phyloP scores from a whole-genome alignment of 1,140 invertebrate genomes.

The Oscheius sp. region DNA sequence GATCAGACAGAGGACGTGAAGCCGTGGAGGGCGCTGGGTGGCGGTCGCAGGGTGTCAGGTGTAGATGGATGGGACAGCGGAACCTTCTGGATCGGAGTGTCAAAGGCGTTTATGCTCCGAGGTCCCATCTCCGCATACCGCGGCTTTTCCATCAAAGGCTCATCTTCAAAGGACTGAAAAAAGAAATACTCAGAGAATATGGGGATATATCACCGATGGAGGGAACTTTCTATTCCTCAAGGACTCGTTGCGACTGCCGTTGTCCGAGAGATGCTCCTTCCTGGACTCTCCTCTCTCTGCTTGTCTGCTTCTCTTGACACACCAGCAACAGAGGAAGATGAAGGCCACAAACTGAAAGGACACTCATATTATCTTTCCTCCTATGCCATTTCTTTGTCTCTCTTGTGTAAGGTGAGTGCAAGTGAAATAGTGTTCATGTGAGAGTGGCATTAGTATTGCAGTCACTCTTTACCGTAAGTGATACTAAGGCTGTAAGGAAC shows the following conservation, averaged over 20 bases:
- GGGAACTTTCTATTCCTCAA: conserved; percentile 13
- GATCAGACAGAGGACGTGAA: conserved; percentile 6
- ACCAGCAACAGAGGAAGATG: conserved; percentile 27
- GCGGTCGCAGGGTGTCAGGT: neutral
- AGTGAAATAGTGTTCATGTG: too few species aligned
- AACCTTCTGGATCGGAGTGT: neutral
- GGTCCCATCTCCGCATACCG: conserved; percentile 14
- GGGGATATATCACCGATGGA: neutral
- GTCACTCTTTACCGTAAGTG: too few species aligned
- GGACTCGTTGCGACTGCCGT: conserved; percentile 9
- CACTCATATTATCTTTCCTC: too few species aligned
- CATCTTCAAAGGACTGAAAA: conserved; percentile 9
- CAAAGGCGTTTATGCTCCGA: neutral
- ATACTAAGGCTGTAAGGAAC: too few species aligned
- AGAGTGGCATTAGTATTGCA: too few species aligned
- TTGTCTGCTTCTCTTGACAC: conserved; percentile 15
- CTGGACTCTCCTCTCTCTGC: conserved; percentile 6
- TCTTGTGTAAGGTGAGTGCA: too few species aligned
- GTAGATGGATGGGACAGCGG: neutral
- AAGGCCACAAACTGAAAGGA: conserved; percentile 8
- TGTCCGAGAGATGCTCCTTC: conserved; percentile 11
- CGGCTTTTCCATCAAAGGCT: conserved; percentile 23
- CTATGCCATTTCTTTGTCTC: too few species aligned
- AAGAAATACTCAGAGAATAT: neutral
- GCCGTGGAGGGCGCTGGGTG: neutral